phyloP scores from a whole-genome alignment of 2,797 vertebrate species.

The Mormyrus hasselquistii region DNA sequence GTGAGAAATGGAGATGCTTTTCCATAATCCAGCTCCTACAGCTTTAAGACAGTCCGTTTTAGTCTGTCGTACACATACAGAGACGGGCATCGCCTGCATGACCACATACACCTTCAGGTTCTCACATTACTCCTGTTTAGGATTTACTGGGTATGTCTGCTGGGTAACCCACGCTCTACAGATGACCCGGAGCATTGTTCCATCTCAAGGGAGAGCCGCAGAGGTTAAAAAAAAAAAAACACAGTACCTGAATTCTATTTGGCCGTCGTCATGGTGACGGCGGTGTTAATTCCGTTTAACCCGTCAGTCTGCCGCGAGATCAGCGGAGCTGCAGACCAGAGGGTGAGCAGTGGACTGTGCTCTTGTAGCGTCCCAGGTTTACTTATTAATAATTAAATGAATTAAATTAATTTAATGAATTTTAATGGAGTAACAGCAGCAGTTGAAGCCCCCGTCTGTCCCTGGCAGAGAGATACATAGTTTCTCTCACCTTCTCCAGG shows the following conservation, averaged over 20 bases:
- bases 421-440: slow-evolving; percentile 8
- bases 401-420: neutral
- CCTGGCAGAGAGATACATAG: neutral
- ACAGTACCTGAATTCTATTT: slow-evolving; percentile 1
- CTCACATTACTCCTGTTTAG: neutral
- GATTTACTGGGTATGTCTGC: neutral
- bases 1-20: neutral
- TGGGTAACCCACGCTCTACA: neutral
- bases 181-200: neutral
- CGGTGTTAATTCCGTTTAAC: neutral
- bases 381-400: neutral
- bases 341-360: neutral
- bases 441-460: slow-evolving; percentile 2
- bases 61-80: neutral
- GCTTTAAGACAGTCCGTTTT: neutral
- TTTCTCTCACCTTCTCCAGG: neutral
- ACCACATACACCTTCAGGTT: neutral
- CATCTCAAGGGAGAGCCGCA: neutral
- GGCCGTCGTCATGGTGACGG: slow-evolving; percentile 3
- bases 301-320: neutral
- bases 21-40: neutral
- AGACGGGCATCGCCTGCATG: neutral
- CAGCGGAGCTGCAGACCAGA: neutral
- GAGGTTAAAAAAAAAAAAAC: neutral
- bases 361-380: neutral